Percentiles rank a stretch among this genome's conserved stretches.
These are phyloP conservation scores for Athripsodes cinereus DNA, from an alignment of 2,888 invertebrate species.

Conservation along the genomic window DNA sequence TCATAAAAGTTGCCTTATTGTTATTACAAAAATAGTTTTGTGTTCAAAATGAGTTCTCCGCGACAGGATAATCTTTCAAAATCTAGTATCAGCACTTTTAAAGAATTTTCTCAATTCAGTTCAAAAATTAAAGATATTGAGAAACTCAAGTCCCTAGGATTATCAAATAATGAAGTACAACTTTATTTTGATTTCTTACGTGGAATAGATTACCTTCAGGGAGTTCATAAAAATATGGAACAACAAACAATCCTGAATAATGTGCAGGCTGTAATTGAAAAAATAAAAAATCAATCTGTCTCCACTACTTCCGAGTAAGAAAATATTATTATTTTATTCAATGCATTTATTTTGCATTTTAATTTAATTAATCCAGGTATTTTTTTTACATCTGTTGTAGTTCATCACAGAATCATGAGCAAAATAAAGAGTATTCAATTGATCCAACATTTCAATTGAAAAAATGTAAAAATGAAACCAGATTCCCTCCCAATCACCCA, in stretches of 20 bases:
- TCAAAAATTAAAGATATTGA: conserved; percentile 40
- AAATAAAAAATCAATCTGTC: neutral
- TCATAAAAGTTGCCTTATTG: no score
- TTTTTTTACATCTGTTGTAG: no score
- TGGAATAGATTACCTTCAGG: conserved; percentile 33
- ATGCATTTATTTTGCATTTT: no score
- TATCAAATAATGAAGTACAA: conserved; percentile 46
- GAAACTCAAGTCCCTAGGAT: conserved; percentile 43
- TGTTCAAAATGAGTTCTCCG: neutral
- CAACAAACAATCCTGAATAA: conserved; percentile 24
- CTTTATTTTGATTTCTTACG: conserved; percentile 45
- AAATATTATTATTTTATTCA: no score
- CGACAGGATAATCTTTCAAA: neutral
- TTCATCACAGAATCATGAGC: neutral
- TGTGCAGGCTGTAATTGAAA: conserved; percentile 5
- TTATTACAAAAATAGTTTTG: no score
- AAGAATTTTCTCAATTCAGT: conserved; percentile 42
- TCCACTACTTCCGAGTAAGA: no score
- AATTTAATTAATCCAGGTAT: no score
- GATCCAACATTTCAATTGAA: conserved; percentile 17
- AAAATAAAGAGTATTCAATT: conserved; percentile 14
- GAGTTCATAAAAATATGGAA: conserved; percentile 33
- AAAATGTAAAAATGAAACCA: neutral
- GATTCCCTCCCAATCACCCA: conserved; percentile 42
- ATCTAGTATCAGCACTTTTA: conserved; percentile 41